Evolutionary conservation across 2,113 vertebrate genomes (phyloP), one percentile per base, ranked within the genome.

Genomic region (Phyllopteryx taeniolatus): DNA sequence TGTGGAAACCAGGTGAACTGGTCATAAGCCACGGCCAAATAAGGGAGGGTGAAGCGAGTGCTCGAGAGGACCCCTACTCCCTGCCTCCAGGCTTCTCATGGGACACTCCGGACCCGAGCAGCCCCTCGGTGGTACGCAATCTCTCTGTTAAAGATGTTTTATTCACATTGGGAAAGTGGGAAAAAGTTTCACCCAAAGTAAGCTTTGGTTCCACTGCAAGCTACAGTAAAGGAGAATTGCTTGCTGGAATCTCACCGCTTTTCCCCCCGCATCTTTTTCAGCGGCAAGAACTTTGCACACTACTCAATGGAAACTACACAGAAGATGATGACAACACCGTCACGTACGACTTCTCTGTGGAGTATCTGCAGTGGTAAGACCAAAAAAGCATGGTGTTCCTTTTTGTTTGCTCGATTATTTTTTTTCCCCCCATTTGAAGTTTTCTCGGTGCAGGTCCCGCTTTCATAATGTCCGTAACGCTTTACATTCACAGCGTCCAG

Each of bases 321-420:
- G 95, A 96, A 70, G 96, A 98, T 0, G 98, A 99, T 3, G 97
- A 99, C 91, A 99, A 99, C 90, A 98, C 95, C 80, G 90, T 97
- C 88, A 93, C 95, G 7, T 93, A 91, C 59, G 93, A 96, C 80
- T 99, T 97, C 85, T 95, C 95, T 0, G 93, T 90, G 0, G 94
- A 98, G 72, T 98, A 98, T 87, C 93, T 99, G 73, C 90, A 94
- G 65, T 99, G 97, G 98, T 99, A 85, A 94, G 93, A 12, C 59
- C 88, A 14, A 56, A 14, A 56, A 27, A 2, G 17, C 7, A 46
- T 15, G 22, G 5, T 61, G 43, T 62, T 31, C 5, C n/a, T 15
- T 39, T 71, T 8, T 20, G 9, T 8, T 65, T 39, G 39, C 19
- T 42, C 27, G 2, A 39, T 62, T 64, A 1, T 59, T 22, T 27